phyloP scores from a whole-genome alignment of 2,888 invertebrate species.

The Leptinotarsa haldemani region DNA sequence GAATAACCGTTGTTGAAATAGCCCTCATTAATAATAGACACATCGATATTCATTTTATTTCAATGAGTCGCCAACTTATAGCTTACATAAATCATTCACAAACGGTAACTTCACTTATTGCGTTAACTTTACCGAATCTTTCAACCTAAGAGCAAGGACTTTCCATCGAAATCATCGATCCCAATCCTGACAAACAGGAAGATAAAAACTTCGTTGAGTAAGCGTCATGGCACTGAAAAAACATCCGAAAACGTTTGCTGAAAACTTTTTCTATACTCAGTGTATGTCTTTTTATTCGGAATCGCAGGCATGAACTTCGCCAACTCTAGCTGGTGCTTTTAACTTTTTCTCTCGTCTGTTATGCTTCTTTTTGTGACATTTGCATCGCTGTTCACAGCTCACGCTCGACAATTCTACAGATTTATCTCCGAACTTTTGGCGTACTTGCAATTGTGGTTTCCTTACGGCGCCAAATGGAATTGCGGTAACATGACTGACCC shows the following conservation, averaged over 20 bases:
- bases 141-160: neutral
- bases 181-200: conserved; percentile 55
- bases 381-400: conserved; percentile 47
- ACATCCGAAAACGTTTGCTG: conserved; percentile 44
- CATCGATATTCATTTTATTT: no score
- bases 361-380: conserved; percentile 49
- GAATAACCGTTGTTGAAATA: no score
- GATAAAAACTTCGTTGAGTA: conserved; percentile 53
- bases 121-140: neutral
- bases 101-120: no score
- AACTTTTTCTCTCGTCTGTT: conserved; percentile 43
- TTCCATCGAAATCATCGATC: neutral
- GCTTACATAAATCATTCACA: no score
- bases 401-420: conserved; percentile 23
- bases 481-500: neutral
- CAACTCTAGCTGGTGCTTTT: conserved; percentile 41
- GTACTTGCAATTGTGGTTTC: conserved; percentile 33
- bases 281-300: conserved; percentile 44
- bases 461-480: conserved; percentile 1
- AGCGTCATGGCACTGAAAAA: conserved; percentile 47
- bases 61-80: no score
- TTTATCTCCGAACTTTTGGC: conserved; percentile 32
- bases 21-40: no score
- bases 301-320: conserved; percentile 37
- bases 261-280: conserved; percentile 50